Evolutionary conservation across 2,888 invertebrate species (phyloP), one percentile per base, ranked within the genome.

Genomic region (Leptopilina myrica): DNA sequence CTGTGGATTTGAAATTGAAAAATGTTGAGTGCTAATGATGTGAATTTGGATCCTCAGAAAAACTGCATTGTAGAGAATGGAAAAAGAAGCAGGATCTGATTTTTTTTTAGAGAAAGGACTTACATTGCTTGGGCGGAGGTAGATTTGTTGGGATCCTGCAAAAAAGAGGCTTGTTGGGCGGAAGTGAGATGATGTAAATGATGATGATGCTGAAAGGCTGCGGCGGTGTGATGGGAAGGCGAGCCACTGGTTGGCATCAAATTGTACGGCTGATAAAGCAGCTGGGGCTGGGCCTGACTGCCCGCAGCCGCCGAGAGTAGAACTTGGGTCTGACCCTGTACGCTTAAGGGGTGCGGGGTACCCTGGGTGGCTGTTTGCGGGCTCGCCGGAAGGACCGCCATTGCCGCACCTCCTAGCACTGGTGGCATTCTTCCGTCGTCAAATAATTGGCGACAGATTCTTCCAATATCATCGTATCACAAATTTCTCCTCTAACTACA

Each of bases 371-470:
- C 91, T 88, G 91, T 91, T 87, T 91, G 91, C 90, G 91, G 91
- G 87, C 90, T 91, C 85, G 90, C 91, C 90, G 91, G 91, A 89
- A 91, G 90, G 83, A 91, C 91, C 89, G 91, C 91, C 91, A 91
- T 91, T 86, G 91, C 89, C 88, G 91, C 89, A 85, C 91, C 91
- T 88, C 91, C 91, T 91, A 91, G 85, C 87, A 91, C 91, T 87
- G 91, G 91, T 88, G 91, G 91, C 91, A 91, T 91, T 85, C 89
- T 90, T 84, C 82, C 80, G 79, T 80, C 83, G 80, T 78, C 64
- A 4, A 64, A 33, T 33, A 33, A n/a, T 62, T 76, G 76, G 73
- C 80, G 73, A 82, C 81, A 77, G 77, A 76, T 79, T 77, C 81
- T 82, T 81, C 82, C 85, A 82, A 83, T 75, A 76, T 78, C 75